phyloP scores from a whole-genome alignment of 2,888 invertebrate genomes.

The Apotomis turbidana region DNA sequence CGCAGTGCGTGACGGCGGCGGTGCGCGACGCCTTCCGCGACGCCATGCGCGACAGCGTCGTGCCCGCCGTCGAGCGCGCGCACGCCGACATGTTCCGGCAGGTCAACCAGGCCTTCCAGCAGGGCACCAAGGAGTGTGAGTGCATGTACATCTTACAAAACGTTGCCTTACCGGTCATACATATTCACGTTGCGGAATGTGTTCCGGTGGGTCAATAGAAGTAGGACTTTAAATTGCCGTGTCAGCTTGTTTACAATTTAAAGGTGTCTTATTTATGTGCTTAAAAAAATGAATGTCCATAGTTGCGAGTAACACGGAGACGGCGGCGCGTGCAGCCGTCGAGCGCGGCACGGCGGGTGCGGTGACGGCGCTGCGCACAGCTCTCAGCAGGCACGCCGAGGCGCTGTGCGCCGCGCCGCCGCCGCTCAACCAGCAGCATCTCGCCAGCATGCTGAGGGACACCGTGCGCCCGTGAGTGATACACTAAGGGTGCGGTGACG shows the following conservation, averaged over 20 bases:
- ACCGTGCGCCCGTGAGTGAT: slow-evolving; percentile 68
- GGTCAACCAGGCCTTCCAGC: slow-evolving; percentile 93
- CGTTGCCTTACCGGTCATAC: too few species aligned
- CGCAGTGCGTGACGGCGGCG: slow-evolving; percentile 87
- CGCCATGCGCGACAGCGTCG: slow-evolving; percentile 88
- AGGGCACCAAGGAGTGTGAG: slow-evolving; percentile 96
- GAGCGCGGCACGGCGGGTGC: slow-evolving; percentile 67
- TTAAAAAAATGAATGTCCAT: background rate
- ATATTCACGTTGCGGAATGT: too few species aligned
- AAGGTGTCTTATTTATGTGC: too few species aligned
- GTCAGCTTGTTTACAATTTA: too few species aligned
- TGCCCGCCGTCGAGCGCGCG: slow-evolving; percentile 94
- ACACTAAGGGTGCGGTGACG: slow-evolving; percentile 56
- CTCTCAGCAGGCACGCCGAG: slow-evolving; percentile 66
- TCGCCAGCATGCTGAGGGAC: slow-evolving; percentile 59
- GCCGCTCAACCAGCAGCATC: slow-evolving; percentile 50
- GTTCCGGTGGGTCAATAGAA: too few species aligned
- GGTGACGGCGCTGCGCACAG: slow-evolving; percentile 57
- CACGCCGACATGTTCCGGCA: slow-evolving; percentile 95
- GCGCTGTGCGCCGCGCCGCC: slow-evolving; percentile 57
- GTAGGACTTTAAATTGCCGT: too few species aligned
- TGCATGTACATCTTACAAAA: slow-evolving; percentile 35
- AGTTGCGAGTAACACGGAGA: slow-evolving; percentile 72
- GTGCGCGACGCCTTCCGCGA: slow-evolving; percentile 91
- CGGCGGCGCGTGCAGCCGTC: slow-evolving; percentile 69